Base-by-base conservation (phyloP, 2,888 invertebrate genomes). In the Hemithea aestivaria region DNA sequence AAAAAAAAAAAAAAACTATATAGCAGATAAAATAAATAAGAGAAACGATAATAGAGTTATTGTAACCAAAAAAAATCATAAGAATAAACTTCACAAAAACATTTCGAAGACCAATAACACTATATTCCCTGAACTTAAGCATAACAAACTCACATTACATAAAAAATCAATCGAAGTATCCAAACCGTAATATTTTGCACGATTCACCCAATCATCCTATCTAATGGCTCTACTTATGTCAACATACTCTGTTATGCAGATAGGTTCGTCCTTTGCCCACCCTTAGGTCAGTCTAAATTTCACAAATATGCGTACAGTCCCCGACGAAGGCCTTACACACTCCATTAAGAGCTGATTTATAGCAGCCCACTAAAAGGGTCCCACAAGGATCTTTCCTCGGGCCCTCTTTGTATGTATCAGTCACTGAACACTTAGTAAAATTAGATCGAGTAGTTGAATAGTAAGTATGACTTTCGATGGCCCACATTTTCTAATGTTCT, bases 311-410 rank as follows among this genome's bases (percentile, higher is more conserved):
- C 70, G 64, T 62, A 54, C 59, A 70, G 64, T 65, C 68, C 66
- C 66, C 46, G 54, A 54, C 57, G 57, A 68, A 57, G 59, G 60
- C 70, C 65, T 76, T 69, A 70, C 68, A 73, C 72, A 78, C 73
- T 79, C 82, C 83, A 83, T 84, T 84, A 83, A 61, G 73, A 56
- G 56, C 76, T 84, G 83, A 84, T 84, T 83, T 84, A 84, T 84
- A 65, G 67, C 74, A 64, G 53, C 62, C 68, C 70, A 73, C 78
- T 82, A 83, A 83, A 83, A 83, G 83, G 80, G 83, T 75, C 70
- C 48, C 73, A 55, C 74, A 76, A 79, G 79, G 74, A 75, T 60
- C 73, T 61, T 63, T 73, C 66, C 70, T 75, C 56, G 70, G 73
- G 54, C 78, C 78, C 66, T 68, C 66, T 59, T 64, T 73, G 63